Evolutionary conservation across 2,888 invertebrate species (phyloP).

Genomic region (Gibbula magus): DNA sequence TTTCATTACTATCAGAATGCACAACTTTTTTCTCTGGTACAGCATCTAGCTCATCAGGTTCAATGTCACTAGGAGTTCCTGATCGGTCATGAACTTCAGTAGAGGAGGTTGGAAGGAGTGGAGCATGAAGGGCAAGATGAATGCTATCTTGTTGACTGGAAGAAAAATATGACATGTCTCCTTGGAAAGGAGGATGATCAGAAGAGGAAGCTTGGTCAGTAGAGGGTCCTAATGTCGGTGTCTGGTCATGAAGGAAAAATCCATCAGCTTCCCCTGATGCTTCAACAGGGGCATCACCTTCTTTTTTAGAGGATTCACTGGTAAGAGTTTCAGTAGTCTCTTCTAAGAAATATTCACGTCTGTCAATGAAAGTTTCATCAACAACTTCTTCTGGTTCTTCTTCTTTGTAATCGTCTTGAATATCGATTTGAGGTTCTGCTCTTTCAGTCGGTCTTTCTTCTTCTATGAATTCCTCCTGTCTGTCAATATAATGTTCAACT

Average conservation of each 20-base stretch:
- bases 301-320: slow-evolving; percentile 12
- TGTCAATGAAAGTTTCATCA: slow-evolving; percentile 42
- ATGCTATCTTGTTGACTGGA: slow-evolving; percentile 28
- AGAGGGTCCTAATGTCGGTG: not conserved
- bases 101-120: slow-evolving; percentile 47
- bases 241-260: not conserved
- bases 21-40: not conserved
- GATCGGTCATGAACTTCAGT: slow-evolving; percentile 54
- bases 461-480: slow-evolving; percentile 41
- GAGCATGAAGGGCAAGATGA: slow-evolving; percentile 36
- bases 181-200: not conserved
- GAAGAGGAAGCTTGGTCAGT: slow-evolving; percentile 16
- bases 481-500: slow-evolving; percentile 38
- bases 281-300: not conserved
- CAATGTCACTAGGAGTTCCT: slow-evolving; percentile 51
- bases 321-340: slow-evolving; percentile 25
- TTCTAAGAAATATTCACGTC: slow-evolving; percentile 45
- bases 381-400: slow-evolving; percentile 32
- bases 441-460: slow-evolving; percentile 1
- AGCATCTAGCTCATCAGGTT: slow-evolving; percentile 34
- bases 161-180: not conserved
- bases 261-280: not conserved
- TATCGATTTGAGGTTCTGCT: not conserved
- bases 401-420: not conserved
- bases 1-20: not conserved